phyloP scores from a whole-genome alignment of 2,113 vertebrate genomes.

The Cynocephalus volans region DNA sequence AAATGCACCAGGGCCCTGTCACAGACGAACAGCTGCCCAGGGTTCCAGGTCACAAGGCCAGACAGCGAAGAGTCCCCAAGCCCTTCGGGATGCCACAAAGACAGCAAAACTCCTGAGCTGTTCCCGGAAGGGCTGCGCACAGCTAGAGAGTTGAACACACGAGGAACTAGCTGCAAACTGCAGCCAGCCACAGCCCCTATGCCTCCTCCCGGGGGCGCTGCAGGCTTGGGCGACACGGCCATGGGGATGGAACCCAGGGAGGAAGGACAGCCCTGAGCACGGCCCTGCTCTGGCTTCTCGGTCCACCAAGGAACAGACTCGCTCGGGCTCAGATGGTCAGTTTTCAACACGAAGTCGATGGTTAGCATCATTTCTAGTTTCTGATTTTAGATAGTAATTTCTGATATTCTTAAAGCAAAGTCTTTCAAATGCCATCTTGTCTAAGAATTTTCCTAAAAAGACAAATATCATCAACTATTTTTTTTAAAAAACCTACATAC shows the following conservation, averaged over 20 bases:
- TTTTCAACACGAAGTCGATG: neutral
- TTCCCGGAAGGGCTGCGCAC: conserved; percentile 4
- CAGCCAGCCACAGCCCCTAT: conserved; percentile 67
- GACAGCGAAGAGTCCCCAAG: accelerated
- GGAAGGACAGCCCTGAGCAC: neutral
- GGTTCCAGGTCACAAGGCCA: neutral
- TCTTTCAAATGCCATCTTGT: neutral
- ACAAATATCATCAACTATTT: conserved; percentile 1
- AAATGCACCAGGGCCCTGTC: neutral
- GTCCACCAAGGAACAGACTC: neutral
- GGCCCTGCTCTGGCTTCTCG: neutral
- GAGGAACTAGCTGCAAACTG: conserved; percentile 11
- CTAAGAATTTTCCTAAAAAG: conserved; percentile 32
- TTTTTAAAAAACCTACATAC: neutral
- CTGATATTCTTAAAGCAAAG: neutral
- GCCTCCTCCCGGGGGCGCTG: too few relatives aligned
- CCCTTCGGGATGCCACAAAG: neutral
- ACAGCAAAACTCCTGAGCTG: accelerated
- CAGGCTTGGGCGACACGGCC: neutral
- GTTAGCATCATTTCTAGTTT: too few relatives aligned
- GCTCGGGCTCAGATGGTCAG: neutral
- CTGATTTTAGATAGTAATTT: neutral
- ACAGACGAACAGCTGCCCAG: neutral
- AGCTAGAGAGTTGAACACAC: conserved; percentile 24
- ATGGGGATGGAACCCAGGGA: neutral